phyloP scores from a whole-genome alignment of 2,113 vertebrate species.

The Sminthopsis crassicaudata region DNA sequence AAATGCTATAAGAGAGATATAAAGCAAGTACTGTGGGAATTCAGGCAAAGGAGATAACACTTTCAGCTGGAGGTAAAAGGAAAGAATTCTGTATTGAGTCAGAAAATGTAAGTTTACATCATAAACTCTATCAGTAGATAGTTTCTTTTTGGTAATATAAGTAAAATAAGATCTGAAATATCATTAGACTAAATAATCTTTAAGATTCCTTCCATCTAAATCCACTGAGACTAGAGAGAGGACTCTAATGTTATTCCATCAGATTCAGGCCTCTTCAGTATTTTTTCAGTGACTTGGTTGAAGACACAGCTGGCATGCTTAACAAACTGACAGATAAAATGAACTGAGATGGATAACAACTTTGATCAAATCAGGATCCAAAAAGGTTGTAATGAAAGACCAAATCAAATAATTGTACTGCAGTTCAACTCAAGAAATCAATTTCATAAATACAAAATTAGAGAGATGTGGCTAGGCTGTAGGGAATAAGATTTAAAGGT shows the following conservation, averaged over 20 bases:
- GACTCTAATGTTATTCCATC: background rate
- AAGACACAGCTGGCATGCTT: background rate
- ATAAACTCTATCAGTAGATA: background rate
- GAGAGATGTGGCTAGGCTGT: background rate
- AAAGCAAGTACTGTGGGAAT: background rate
- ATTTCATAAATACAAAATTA: background rate
- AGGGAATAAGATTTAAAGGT: background rate
- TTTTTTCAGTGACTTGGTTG: no score
- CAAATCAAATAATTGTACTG: background rate
- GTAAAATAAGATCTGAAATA: background rate
- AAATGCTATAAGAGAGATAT: background rate
- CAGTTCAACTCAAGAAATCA: background rate
- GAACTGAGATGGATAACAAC: background rate
- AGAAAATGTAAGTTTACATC: background rate
- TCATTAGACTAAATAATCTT: background rate
- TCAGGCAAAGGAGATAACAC: background rate
- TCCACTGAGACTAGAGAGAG: background rate
- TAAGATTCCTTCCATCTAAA: background rate
- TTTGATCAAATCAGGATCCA: background rate
- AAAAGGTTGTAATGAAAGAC: background rate
- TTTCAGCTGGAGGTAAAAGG: background rate
- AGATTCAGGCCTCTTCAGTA: background rate
- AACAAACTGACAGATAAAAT: background rate
- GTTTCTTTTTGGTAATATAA: background rate
- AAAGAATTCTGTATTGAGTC: background rate